Percentiles rank a stretch among this genome's conserved stretches.
Conservation (phyloP, 2,888 invertebrate genomes). For the Agrypnus murinus region DNA sequence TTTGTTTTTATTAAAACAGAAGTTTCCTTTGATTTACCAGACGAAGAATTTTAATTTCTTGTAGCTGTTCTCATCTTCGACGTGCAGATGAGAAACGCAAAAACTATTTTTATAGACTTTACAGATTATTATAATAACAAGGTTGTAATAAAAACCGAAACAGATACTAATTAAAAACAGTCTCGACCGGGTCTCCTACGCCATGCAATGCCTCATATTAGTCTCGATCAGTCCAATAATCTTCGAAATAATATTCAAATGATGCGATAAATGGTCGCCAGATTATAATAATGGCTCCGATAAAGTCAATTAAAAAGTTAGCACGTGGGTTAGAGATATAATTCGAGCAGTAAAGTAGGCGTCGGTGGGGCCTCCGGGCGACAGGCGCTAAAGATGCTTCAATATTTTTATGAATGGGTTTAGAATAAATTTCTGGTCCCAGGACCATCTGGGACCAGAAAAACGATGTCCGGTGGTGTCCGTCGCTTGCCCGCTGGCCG, state of each 20-base stretch:
- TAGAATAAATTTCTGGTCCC: conserved; percentile 39
- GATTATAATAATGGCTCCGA: conserved; percentile 57
- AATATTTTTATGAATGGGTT: conserved; percentile 55
- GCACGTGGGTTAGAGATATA: conserved; percentile 56
- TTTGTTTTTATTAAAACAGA: too few relatives aligned
- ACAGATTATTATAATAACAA: conserved; percentile 17
- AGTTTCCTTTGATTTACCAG: too few relatives aligned
- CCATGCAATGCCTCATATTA: conserved; percentile 38
- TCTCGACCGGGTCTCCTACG: conserved; percentile 36
- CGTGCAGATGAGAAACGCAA: neutral
- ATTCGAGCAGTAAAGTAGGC: conserved; percentile 45
- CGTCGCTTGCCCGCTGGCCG: conserved; percentile 55
- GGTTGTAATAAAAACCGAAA: conserved; percentile 21
- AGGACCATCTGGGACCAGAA: too few relatives aligned
- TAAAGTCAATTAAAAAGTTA: conserved; percentile 59
- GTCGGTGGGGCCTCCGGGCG: conserved; percentile 38
- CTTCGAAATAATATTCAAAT: conserved; percentile 50
- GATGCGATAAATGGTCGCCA: conserved; percentile 49
- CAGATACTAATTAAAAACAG: conserved; percentile 40
- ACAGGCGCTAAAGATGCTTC: conserved; percentile 37
- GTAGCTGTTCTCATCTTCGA: too few relatives aligned
- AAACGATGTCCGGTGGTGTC: conserved; percentile 40
- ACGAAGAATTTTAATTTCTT: too few relatives aligned
- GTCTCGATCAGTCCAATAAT: conserved; percentile 41
- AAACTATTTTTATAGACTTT: conserved; percentile 30